These are phyloP conservation scores for Pseudomyrmex concolor DNA, from an alignment of 1,140 invertebrate species.

Conservation along the genomic window DNA sequence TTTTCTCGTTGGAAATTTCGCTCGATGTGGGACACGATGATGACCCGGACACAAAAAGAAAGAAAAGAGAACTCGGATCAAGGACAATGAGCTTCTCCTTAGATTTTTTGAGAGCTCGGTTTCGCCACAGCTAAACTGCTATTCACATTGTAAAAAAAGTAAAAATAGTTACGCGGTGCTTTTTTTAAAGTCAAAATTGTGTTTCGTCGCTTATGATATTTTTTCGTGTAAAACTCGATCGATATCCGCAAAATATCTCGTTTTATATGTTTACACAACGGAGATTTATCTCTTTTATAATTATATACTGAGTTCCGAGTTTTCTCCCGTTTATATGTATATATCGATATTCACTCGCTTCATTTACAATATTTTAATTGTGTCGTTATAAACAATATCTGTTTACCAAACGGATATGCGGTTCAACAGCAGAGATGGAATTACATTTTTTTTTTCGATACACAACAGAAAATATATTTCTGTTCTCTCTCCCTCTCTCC, in stretches of 20 bases:
- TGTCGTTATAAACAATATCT: constrained; percentile 14
- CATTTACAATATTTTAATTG: neutral
- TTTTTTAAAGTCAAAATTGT: no score
- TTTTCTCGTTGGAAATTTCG: constrained; percentile 28
- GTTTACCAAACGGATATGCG: constrained; percentile 4
- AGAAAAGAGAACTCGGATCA: constrained; percentile 18
- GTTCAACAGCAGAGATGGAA: neutral
- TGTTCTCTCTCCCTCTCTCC: neutral
- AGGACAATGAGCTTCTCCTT: constrained; percentile 49
- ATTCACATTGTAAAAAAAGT: neutral
- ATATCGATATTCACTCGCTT: neutral
- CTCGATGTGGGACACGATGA: constrained; percentile 2
- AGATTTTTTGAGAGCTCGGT: constrained; percentile 7
- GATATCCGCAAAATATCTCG: constrained; percentile 2
- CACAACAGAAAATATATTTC: neutral
- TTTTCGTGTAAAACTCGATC: neutral
- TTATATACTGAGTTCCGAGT: neutral
- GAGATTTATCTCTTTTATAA: neutral
- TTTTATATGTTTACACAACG: neutral
- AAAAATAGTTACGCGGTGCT: no score
- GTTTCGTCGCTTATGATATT: neutral
- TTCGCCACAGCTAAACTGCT: constrained; percentile 37
- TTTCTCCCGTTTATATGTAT: neutral
- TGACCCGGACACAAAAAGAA: neutral
- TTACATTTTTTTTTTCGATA: constrained; percentile 14